A percentile compares a stretch with the other conserved stretches of the same genome.
These are phyloP conservation scores for Pseudochaenichthys georgianus DNA, from an alignment of 2,797 vertebrate genomes.

Conservation along the genomic window DNA sequence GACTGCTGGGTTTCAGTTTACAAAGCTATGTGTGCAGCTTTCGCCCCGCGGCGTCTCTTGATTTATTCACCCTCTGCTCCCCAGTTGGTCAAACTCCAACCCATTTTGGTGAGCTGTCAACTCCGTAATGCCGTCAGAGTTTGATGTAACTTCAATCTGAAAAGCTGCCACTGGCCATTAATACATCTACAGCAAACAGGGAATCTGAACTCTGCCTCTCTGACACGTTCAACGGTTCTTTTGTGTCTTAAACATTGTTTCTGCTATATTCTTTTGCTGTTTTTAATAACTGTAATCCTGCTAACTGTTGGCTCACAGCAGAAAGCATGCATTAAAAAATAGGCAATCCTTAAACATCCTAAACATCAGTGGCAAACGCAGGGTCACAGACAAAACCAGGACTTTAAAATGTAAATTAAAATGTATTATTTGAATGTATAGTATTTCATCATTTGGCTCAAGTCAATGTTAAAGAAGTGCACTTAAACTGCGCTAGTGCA, in stretches of 20 bases:
- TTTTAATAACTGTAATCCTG: neutral
- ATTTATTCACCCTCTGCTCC: neutral
- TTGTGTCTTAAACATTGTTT: neutral
- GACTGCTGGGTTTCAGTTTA: slow-evolving; percentile 1
- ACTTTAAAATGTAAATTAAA: no score
- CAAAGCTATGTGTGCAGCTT: slow-evolving; percentile 1
- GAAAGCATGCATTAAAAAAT: neutral
- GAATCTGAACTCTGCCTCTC: neutral
- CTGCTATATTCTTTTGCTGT: neutral
- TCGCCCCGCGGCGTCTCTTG: neutral
- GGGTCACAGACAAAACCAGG: neutral
- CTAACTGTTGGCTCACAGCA: neutral
- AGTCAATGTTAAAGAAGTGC: neutral
- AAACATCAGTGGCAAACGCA: neutral
- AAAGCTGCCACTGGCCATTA: neutral
- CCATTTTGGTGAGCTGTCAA: neutral
- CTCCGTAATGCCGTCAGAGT: neutral
- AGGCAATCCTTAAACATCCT: neutral
- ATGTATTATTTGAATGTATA: no score
- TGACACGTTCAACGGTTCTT: neutral
- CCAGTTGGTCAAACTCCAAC: neutral
- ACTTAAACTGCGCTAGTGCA: neutral
- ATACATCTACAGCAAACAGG: neutral
- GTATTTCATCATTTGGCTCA: neutral
- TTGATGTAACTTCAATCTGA: neutral